A percentile compares a stretch with the other conserved stretches of the same genome.
phyloP scores from a whole-genome alignment of 2,797 vertebrate genomes.

The Crotalus adamanteus region DNA sequence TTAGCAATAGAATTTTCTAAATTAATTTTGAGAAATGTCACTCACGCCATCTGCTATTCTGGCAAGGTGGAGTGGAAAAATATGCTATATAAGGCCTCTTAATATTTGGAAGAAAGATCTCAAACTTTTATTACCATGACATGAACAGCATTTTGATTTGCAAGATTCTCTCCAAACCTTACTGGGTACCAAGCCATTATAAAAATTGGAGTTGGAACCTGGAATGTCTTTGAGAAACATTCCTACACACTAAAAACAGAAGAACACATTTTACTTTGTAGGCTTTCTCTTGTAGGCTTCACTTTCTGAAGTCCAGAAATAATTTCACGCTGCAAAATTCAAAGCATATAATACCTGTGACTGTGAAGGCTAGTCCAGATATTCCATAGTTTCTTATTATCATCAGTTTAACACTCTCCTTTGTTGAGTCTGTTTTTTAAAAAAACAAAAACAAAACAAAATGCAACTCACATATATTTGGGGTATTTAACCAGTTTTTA shows the following conservation, averaged over 20 bases:
- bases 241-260: background rate
- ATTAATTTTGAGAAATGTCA: background rate
- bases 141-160: background rate
- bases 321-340: background rate
- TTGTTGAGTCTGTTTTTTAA: conserved; percentile 36
- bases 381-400: background rate
- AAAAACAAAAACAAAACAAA: background rate
- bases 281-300: background rate
- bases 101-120: background rate
- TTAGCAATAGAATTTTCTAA: background rate
- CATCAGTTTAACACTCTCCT: background rate
- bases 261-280: background rate
- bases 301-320: background rate
- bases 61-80: background rate
- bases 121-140: background rate
- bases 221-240: background rate
- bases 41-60: background rate
- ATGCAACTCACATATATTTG: background rate
- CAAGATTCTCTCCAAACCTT: background rate
- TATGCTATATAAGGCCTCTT: background rate
- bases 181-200: background rate
- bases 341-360: background rate
- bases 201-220: background rate
- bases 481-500: conserved; percentile 12
- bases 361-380: background rate